Conservation (phyloP, 23 tunicate genomes). For the Aplidium turbinatum region DNA sequence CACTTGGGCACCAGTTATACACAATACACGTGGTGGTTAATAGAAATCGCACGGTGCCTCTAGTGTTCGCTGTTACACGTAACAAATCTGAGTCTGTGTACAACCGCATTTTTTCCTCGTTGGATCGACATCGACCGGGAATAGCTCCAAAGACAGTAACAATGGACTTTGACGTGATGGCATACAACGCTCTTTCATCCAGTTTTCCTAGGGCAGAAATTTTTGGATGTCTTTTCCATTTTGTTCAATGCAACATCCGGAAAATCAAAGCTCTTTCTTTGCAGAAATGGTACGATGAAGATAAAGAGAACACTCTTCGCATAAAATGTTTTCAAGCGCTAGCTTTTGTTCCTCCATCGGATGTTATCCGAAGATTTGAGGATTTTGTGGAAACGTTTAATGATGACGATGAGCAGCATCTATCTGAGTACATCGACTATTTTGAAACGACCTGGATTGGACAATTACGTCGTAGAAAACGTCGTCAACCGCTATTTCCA, state of each 20-base stretch:
- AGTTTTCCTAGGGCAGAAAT: not conserved
- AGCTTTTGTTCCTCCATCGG: not conserved
- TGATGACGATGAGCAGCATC: not conserved
- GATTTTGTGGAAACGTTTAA: not conserved
- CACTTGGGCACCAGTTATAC: not conserved
- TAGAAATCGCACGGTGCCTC: not conserved
- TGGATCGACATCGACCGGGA: not conserved
- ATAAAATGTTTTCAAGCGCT: not conserved
- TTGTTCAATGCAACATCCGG: not conserved
- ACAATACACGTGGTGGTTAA: not conserved
- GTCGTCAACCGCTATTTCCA: not conserved
- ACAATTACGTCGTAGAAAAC: not conserved
- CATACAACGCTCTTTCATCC: not conserved
- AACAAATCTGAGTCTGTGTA: not conserved
- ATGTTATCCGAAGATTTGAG: not conserved
- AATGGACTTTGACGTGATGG: not conserved
- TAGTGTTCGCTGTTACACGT: not conserved
- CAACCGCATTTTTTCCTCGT: not conserved
- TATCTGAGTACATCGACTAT: not conserved
- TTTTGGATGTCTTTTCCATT: not conserved
- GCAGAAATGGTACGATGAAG: not conserved
- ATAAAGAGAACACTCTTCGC: not conserved
- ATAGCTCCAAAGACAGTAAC: not conserved
- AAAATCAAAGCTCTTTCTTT: not conserved
- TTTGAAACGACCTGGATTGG: not conserved